Evolutionary conservation across 2,888 invertebrate species (phyloP), one percentile per base, ranked within the genome.

Genomic region (Pediacus dermestoides): DNA sequence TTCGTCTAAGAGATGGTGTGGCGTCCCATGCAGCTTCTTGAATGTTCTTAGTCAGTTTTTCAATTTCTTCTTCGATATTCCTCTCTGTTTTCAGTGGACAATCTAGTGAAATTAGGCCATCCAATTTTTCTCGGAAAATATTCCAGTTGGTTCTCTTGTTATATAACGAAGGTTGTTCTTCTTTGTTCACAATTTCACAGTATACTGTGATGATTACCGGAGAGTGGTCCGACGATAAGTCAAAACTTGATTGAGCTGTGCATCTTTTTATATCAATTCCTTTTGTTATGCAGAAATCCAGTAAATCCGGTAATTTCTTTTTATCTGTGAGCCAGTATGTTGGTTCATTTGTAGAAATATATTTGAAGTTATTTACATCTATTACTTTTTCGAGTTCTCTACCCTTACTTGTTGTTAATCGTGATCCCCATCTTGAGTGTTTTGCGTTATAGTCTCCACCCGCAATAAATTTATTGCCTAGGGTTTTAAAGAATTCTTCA

Each of bases 401-500:
- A n/a, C n/a, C n/a, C n/a, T n/a, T n/a, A n/a, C n/a, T n/a, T n/a
- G n/a, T n/a, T n/a, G n/a, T n/a, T n/a, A n/a, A n/a, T n/a, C n/a
- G n/a, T n/a, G n/a, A n/a, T n/a, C 44, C 44, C 44, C 42, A 49
- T 11, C 34, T 30, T 23, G 34, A 16, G 22, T 48, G 43, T 40
- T 42, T 46, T 6, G 37, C 36, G 21, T 33, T 32, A n/a, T n/a
- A n/a, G n/a, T n/a, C n/a, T n/a, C n/a, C n/a, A n/a, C n/a, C n/a
- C n/a, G n/a, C n/a, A n/a, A 44, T 40, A 39, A 50, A 50, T 40
- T 34, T 39, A 13, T 46, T 39, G 11, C 40, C 39, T 13, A 47
- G 14, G 11, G 46, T 44, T 9, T 37, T 47, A 16, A 44, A 44
- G 44, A 35, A 50, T 37, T 33, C 26, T 4, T 35, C n/a, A n/a